phyloP scores from a whole-genome alignment of 1,140 invertebrate species.

The Drosophila malerkotliana region DNA sequence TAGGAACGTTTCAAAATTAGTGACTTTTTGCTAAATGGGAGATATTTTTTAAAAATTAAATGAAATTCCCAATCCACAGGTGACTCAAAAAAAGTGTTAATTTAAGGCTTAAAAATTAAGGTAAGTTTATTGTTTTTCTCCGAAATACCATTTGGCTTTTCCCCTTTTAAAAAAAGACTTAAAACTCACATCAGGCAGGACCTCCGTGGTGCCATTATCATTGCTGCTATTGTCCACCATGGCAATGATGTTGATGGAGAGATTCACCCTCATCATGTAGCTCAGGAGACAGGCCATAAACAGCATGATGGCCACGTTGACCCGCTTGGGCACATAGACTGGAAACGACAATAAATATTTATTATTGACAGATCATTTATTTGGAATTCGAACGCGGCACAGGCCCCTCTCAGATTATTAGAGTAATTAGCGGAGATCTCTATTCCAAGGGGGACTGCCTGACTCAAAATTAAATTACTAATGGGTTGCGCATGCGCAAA shows the following conservation, averaged over 20 bases:
- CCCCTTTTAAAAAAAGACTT: not conserved
- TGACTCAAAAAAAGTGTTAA: constrained; percentile 5
- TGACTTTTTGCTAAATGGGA: not conserved
- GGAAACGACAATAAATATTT: constrained; percentile 53
- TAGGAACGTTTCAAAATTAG: not conserved
- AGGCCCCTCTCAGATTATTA: constrained; percentile 45
- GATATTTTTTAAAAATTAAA: not conserved
- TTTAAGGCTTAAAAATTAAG: not conserved
- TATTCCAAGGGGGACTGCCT: constrained; percentile 5
- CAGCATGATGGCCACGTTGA: constrained; percentile 88
- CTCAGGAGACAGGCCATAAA: constrained; percentile 89
- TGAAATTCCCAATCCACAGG: not conserved
- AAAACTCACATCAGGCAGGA: constrained; percentile 70
- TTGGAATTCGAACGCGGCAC: not conserved
- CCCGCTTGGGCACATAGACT: constrained; percentile 78
- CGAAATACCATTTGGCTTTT: not conserved
- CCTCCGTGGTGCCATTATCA: constrained; percentile 55
- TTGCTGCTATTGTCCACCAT: constrained; percentile 86
- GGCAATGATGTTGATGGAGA: constrained; percentile 90
- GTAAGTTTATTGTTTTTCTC: no score
- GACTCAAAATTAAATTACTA: constrained; percentile 25
- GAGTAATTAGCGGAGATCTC: constrained; percentile 42
- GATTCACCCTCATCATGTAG: constrained; percentile 90
- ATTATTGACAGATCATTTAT: constrained; percentile 25
- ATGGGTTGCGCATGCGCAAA: constrained; percentile 54